Evolutionary conservation across 2,797 vertebrate species (phyloP), one percentile per base, ranked within the genome.

Genomic region (Carapus acus): DNA sequence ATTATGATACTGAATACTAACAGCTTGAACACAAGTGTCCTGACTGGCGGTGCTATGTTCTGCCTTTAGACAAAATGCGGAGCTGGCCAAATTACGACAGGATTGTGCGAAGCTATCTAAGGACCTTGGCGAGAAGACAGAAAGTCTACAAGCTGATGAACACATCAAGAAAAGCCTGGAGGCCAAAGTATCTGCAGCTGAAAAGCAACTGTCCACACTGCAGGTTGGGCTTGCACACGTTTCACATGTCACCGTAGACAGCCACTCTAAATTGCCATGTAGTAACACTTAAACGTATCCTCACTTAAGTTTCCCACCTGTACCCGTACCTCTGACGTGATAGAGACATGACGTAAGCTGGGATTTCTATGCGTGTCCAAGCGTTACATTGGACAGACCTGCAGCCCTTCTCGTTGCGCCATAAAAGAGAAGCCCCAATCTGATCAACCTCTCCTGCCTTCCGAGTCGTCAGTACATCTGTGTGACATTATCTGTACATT

Each of bases 1-100:
- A n/a, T n/a, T n/a, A n/a, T n/a, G n/a, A n/a, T n/a, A n/a, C n/a
- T n/a, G n/a, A n/a, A n/a, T n/a, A n/a, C n/a, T n/a, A n/a, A n/a
- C n/a, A n/a, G n/a, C n/a, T n/a, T n/a, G n/a, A 36, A 15, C 14
- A 13, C 29, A 20, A 12, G 15, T 8, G 14, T 23, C 9, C 24
- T 49, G 18, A 18, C 12, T 52, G 21, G 11, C 6, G 27, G n/a
- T 18, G 4, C 19, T 42, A 8, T 34, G 9, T 44, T 50, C 34
- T 59, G n/a, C 51, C 16, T 40, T 65, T 77, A 98, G 95, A 79
- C 94, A 96, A 73, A 98, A 97, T 1, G 86, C 93, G 0, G 94
- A 97, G 80, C 69, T 97, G 81, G 94, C 94, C 43, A 96, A 96
- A 76, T 76, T 97, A 60, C 89, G 89, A 21, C 94, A 97, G 69